phyloP scores from a whole-genome alignment of 2,113 vertebrate species.

The Oryzias woworae region DNA sequence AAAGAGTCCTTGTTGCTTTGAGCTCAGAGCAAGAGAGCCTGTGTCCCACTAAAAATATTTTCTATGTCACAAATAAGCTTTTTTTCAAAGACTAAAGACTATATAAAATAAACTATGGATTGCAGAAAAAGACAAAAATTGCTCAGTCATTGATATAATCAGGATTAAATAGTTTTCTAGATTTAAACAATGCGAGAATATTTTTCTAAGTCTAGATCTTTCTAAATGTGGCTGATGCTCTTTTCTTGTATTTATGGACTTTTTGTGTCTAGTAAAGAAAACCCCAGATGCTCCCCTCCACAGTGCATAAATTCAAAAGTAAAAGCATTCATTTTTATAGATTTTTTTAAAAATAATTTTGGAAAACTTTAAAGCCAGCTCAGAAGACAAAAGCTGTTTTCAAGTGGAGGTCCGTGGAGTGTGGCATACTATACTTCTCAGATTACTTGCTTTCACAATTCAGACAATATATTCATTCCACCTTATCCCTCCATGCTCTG shows the following conservation, averaged over 20 bases:
- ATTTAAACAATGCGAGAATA: constrained; percentile 63
- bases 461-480: constrained; percentile 63
- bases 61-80: too few species aligned
- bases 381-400: constrained; percentile 54
- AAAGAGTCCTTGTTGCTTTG: too few species aligned
- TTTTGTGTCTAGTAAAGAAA: constrained; percentile 51
- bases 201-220: constrained; percentile 48
- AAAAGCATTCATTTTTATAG: constrained; percentile 27
- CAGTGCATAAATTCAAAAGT: constrained; percentile 5
- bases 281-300: not conserved
- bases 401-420: constrained; percentile 52
- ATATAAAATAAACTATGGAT: too few species aligned
- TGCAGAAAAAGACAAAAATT: too few species aligned
- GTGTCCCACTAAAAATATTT: too few species aligned
- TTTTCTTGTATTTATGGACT: constrained; percentile 57
- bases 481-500: constrained; percentile 54
- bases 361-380: constrained; percentile 42
- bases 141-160: too few species aligned
- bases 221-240: constrained; percentile 54
- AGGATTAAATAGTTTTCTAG: constrained; percentile 24
- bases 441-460: constrained; percentile 58
- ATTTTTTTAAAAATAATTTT: too few species aligned
- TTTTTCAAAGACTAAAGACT: too few species aligned
- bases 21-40: too few species aligned
- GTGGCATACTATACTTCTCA: constrained; percentile 55